Evolutionary conservation across 2,113 vertebrate genomes (phyloP), one percentile per base, ranked within the genome.

Genomic region (Actenoides hombroni): DNA sequence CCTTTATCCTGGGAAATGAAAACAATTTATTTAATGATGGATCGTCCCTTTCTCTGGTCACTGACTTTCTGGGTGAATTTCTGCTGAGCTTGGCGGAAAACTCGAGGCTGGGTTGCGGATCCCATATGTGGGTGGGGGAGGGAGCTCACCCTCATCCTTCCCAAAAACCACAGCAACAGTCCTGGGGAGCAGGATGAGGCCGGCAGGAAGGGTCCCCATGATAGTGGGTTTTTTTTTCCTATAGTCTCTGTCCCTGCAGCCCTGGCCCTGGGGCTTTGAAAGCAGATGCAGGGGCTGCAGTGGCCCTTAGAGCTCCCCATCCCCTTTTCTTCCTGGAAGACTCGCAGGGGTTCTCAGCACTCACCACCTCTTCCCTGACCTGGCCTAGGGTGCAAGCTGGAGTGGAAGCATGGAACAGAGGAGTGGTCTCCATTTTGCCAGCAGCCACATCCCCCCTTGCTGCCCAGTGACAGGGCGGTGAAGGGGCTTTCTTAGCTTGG

Each of bases 61-160:
- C 96, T 98, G 98, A 98, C 98, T 98, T 98, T 95, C 97, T 88
- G 95, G 76, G 95, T 29, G 80, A 88, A 84, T 98, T 98, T 98
- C 96, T 98, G 98, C 98, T 98, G 98, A 98, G 98, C 98, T 98
- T 67, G 7, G 97, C 90, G 97, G 98, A 98, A 98, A 98, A 97
- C 26, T 10, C 21, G n/a, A 91, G 5, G 74, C 97, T 86, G 79
- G 16, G 83, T 91, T 88, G 96, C 77, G 93, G 96, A 97, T 97
- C 98, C 97, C 97, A 98, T 95, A 84, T 96, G 98, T 83, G 89
- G 92, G 92, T 96, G 97, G 95, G 96, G 95, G 95, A 63, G 82
- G 83, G 53, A 68, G 59, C 86, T 97, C 79, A 80, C 95, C 81
- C 90, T 39, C 59, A 83, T 92, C 96, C 94, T 97, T 95, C 97